A percentile compares a stretch with the other conserved stretches of the same genome.
phyloP scores from a whole-genome alignment of 1,140 invertebrate genomes.

The Meloidogyne exigua region DNA sequence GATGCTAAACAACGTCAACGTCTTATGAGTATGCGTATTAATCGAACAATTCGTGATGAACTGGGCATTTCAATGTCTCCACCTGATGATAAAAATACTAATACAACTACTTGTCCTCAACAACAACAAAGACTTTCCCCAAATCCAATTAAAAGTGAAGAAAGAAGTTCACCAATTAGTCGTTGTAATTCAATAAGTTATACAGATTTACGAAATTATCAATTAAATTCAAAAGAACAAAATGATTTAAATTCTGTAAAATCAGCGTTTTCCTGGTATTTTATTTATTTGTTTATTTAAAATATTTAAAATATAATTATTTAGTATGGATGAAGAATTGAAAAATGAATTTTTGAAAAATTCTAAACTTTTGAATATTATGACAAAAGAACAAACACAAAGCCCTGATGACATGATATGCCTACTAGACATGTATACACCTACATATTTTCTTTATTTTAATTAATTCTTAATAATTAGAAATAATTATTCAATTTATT shows the following conservation, averaged over 20 bases:
- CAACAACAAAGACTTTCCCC: neutral
- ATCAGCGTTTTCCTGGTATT: neutral
- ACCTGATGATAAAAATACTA: neutral
- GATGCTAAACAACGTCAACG: neutral
- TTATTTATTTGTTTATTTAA: neutral
- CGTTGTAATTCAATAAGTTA: constrained; percentile 8
- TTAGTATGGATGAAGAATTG: constrained; percentile 23
- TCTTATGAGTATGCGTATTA: neutral
- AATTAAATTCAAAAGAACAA: constrained; percentile 29
- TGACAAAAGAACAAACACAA: constrained; percentile 31
- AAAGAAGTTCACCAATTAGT: neutral
- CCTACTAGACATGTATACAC: constrained; percentile 45
- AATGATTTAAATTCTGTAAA: constrained; percentile 28
- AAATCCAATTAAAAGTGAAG: neutral
- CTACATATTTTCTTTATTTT: too few species aligned
- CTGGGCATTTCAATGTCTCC: neutral
- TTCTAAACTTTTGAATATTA: constrained; percentile 25
- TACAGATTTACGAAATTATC: constrained; percentile 21
- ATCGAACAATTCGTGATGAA: neutral
- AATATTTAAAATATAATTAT: neutral
- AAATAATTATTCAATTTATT: neutral
- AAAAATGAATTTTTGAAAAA: constrained; percentile 15
- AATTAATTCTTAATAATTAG: too few species aligned
- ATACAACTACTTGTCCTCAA: neutral
- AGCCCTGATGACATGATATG: constrained; percentile 56